Evolutionary conservation across 2,888 invertebrate genomes (phyloP).

Genomic region (Nymphalis urticae): DNA sequence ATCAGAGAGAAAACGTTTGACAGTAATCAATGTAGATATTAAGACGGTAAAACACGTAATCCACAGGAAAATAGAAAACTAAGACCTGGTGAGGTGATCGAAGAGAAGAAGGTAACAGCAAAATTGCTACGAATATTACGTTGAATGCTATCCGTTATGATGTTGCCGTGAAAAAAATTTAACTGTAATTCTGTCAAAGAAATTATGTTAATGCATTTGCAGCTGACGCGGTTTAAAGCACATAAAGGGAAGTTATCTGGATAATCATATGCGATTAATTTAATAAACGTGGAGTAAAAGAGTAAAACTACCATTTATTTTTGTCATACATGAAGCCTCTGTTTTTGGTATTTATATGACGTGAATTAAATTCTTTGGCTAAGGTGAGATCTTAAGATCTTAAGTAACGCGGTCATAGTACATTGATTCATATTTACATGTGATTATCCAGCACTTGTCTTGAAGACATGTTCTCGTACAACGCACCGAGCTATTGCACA

Average conservation of each 20-base stretch:
- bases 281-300: too few species aligned
- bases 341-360: too few species aligned
- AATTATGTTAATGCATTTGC: conserved; percentile 72
- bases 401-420: too few species aligned
- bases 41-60: conserved; percentile 78
- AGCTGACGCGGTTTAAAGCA: conserved; percentile 69
- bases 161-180: conserved; percentile 76
- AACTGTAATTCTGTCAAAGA: conserved; percentile 69
- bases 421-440: conserved; percentile 44
- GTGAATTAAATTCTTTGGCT: too few species aligned
- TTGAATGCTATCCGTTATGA: conserved; percentile 77
- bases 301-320: too few species aligned
- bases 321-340: too few species aligned
- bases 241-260: conserved; percentile 53
- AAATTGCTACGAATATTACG: conserved; percentile 67
- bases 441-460: conserved; percentile 62
- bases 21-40: conserved; percentile 65
- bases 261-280: conserved; percentile 58
- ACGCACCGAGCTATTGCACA: conserved; percentile 76
- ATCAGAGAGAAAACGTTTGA: conserved; percentile 51
- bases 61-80: conserved; percentile 93
- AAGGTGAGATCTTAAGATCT: too few species aligned
- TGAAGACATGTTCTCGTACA: conserved; percentile 66
- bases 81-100: conserved; percentile 95
- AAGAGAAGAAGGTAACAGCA: conserved; percentile 94